Evolutionary conservation across 2,113 vertebrate species (phyloP).

Genomic region (Tympanuchus pallidicinctus): DNA sequence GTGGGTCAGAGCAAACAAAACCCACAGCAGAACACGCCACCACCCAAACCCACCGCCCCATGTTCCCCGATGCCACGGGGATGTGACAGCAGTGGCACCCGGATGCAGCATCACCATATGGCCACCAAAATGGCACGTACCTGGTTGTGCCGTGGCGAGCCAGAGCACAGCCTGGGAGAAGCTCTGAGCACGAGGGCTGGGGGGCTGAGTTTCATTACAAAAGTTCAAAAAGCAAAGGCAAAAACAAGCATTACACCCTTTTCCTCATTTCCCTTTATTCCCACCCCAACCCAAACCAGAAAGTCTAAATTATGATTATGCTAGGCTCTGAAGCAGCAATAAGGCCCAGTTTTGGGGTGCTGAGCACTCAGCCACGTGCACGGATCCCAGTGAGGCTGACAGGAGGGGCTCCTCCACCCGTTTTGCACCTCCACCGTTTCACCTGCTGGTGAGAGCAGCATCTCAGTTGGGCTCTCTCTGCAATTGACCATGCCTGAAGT

Average conservation of each 20-base stretch:
- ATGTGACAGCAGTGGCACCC: background rate
- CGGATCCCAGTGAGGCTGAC: too few species aligned
- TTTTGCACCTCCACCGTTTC: too few species aligned
- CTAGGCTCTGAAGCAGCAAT: background rate
- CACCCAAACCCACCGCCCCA: background rate
- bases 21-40: background rate
- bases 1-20: background rate
- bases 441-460: too few species aligned
- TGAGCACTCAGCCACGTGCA: rapidly evolving
- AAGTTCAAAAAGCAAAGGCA: background rate
- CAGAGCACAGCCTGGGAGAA: background rate
- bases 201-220: background rate
- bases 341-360: too few species aligned
- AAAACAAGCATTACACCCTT: background rate
- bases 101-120: background rate
- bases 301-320: too few species aligned
- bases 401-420: background rate
- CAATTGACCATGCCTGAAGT: background rate
- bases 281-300: rapidly evolving
- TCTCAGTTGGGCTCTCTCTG: background rate
- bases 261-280: background rate
- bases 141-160: background rate
- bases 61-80: rapidly evolving
- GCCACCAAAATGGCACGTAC: background rate
- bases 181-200: background rate